These are phyloP conservation scores for Platysternon megacephalum DNA, from an alignment of 2,113 vertebrate genomes.

Conservation along the genomic window DNA sequence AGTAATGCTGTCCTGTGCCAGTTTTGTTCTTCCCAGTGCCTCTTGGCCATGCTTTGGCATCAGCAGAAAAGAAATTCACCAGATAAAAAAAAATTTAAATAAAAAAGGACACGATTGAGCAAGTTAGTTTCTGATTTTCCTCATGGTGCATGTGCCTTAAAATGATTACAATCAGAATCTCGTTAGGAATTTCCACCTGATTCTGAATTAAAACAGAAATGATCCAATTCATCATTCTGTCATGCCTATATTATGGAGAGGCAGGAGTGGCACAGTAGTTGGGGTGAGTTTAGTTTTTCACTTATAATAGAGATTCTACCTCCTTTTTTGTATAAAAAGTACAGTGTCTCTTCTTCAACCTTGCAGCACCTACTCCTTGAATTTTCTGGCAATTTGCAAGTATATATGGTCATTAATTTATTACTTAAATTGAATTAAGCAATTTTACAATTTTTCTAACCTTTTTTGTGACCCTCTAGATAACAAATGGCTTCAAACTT, in stretches of 20 bases:
- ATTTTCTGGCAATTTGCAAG: slow-evolving; percentile 10
- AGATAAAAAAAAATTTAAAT: too few relatives aligned
- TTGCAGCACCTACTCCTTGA: neutral
- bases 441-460: slow-evolving; percentile 71
- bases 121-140: neutral
- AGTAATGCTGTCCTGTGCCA: slow-evolving; percentile 53
- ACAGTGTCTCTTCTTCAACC: neutral
- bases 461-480: too few relatives aligned
- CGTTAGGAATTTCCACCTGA: neutral
- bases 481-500: slow-evolving; percentile 77
- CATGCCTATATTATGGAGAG: neutral
- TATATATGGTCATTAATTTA: slow-evolving; percentile 52
- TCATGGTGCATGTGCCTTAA: neutral
- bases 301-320: neutral
- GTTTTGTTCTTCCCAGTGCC: slow-evolving; percentile 17
- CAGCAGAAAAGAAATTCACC: slow-evolving; percentile 45
- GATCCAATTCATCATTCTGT: neutral
- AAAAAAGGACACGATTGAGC: neutral
- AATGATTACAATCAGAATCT: slow-evolving; percentile 8
- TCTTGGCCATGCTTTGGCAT: slow-evolving; percentile 56
- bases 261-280: neutral
- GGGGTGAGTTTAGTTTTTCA: neutral
- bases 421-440: slow-evolving; percentile 68
- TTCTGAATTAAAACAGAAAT: slow-evolving; percentile 4
- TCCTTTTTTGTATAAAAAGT: neutral